phyloP scores from a whole-genome alignment of 2,888 invertebrate species.

The Heteropelma amictum region DNA sequence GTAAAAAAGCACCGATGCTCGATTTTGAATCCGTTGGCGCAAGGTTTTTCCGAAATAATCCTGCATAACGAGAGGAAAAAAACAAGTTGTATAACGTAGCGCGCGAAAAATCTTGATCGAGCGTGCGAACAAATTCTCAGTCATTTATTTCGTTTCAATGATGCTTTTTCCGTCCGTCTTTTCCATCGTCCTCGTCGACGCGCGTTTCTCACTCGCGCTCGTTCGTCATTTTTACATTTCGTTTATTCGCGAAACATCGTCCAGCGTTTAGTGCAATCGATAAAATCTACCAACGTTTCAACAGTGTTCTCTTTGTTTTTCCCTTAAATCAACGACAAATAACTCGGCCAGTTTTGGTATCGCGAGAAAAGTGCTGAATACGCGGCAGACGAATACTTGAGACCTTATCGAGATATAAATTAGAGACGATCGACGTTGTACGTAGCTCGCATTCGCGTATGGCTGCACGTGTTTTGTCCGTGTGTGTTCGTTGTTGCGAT shows the following conservation, averaged over 20 bases:
- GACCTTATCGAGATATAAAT: conserved; percentile 36
- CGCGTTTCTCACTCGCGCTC: not conserved
- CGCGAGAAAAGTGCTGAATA: conserved; percentile 59
- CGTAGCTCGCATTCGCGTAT: conserved; percentile 6
- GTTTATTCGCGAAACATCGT: conserved; percentile 30
- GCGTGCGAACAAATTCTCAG: conserved; percentile 26
- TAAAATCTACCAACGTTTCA: conserved; percentile 58
- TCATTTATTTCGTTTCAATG: not conserved
- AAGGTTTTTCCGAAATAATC: conserved; percentile 4
- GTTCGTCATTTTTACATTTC: conserved; percentile 26
- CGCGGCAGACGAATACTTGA: conserved; percentile 50
- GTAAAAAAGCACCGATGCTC: too few relatives aligned
- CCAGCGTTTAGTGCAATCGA: conserved; percentile 47
- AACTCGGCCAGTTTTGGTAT: conserved; percentile 43
- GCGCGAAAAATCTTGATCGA: conserved; percentile 6
- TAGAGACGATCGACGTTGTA: conserved; percentile 13
- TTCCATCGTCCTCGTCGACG: conserved; percentile 5
- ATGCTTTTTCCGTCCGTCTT: not conserved
- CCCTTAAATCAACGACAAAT: conserved; percentile 41
- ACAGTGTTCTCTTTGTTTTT: too few relatives aligned
- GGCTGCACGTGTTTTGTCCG: not conserved
- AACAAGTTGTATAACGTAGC: not conserved
- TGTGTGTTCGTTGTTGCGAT: conserved; percentile 19
- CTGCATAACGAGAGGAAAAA: not conserved
- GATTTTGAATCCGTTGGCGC: too few relatives aligned